Conservation (phyloP, 1,140 invertebrate genomes). For the Helicoverpa zea region DNA sequence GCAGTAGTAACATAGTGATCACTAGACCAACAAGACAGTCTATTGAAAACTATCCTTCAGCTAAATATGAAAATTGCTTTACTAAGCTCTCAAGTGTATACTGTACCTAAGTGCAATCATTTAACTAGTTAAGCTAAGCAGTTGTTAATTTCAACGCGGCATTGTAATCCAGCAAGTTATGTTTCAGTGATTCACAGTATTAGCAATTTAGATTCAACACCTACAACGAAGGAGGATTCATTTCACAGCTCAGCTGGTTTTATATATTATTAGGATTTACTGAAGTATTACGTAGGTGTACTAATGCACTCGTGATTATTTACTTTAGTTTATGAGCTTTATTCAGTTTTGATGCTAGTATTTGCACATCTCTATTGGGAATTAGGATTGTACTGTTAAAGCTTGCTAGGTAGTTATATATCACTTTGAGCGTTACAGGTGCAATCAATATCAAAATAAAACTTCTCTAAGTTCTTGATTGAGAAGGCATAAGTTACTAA, state of each 20-base stretch:
- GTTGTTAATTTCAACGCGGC: not conserved
- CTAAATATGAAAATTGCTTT: not conserved
- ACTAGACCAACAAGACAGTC: too few relatives aligned
- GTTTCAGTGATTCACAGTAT: constrained; percentile 17
- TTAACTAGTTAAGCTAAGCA: not conserved
- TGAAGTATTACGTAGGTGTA: not conserved
- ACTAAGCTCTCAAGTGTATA: not conserved
- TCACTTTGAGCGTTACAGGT: too few relatives aligned
- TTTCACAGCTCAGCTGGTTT: not conserved
- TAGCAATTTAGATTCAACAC: constrained; percentile 25
- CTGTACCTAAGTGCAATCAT: not conserved
- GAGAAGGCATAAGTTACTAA: too few relatives aligned
- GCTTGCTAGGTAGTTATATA: not conserved
- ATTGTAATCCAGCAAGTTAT: constrained; percentile 20
- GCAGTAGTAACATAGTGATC: too few relatives aligned
- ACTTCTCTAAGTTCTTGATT: too few relatives aligned
- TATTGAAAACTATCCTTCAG: not conserved
- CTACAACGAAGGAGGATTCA: constrained; percentile 1
- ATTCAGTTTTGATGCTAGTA: not conserved
- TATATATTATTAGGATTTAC: too few relatives aligned
- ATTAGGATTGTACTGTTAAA: not conserved
- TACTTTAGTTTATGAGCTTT: not conserved
- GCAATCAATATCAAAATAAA: too few relatives aligned
- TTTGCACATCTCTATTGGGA: not conserved
- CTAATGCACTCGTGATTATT: not conserved